phyloP scores from a whole-genome alignment of 2,797 vertebrate species.

The Morelia viridis region DNA sequence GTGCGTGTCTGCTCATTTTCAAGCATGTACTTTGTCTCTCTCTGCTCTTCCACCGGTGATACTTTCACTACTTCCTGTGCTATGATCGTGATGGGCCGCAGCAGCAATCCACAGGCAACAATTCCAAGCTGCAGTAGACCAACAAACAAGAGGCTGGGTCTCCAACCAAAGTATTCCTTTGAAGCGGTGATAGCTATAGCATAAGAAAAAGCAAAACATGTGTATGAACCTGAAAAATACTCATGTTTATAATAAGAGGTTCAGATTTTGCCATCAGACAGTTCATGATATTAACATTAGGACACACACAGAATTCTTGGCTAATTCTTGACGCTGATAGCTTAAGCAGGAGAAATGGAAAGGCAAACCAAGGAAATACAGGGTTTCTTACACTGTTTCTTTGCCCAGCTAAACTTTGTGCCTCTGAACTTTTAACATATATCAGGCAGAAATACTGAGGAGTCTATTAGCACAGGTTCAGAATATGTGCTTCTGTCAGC shows the following conservation, averaged over 20 bases:
- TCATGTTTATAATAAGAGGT: not conserved
- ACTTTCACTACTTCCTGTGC: conserved; percentile 68
- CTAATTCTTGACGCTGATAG: not conserved
- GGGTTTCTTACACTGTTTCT: not conserved
- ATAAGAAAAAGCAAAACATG: not conserved
- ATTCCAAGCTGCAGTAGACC: conserved; percentile 85
- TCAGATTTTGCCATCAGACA: not conserved
- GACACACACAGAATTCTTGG: not conserved
- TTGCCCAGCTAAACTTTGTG: not conserved
- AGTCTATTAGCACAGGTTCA: too few relatives aligned
- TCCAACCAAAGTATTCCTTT: conserved; percentile 88
- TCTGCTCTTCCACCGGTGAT: conserved; percentile 55
- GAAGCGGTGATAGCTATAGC: conserved; percentile 81
- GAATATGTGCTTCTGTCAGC: not conserved
- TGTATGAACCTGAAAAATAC: not conserved
- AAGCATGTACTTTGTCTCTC: conserved; percentile 79
- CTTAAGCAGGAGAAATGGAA: not conserved
- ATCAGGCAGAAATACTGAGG: not conserved
- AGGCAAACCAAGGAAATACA: not conserved
- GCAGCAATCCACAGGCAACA: conserved; percentile 80
- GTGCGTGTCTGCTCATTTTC: conserved; percentile 89
- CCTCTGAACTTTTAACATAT: not conserved
- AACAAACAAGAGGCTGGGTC: conserved; percentile 82
- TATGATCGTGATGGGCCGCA: conserved; percentile 83
- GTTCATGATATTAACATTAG: accelerated